Conservation (phyloP, 2,113 vertebrate species). For the Carassius carassius region DNA sequence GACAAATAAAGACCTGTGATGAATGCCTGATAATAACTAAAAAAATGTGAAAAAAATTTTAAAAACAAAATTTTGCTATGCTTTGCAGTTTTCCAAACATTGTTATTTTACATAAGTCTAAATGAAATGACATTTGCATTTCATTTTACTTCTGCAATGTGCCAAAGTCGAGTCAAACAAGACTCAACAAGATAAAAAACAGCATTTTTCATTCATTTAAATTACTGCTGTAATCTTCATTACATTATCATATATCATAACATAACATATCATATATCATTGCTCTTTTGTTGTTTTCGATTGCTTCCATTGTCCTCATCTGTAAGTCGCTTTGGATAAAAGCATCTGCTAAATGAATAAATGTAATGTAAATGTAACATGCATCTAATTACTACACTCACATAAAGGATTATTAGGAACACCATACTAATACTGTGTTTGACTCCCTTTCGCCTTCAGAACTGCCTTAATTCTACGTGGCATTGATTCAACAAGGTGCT, state of each 20-base stretch:
- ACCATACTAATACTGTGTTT: too few species aligned
- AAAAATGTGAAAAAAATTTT: neutral
- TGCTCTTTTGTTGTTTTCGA: too few species aligned
- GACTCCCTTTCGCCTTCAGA: too few species aligned
- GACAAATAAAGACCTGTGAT: slow-evolving; percentile 10
- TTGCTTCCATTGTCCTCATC: too few species aligned
- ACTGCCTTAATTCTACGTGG: too few species aligned
- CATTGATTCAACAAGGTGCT: too few species aligned
- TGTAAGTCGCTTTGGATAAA: too few species aligned
- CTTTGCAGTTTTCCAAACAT: neutral
- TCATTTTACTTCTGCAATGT: neutral
- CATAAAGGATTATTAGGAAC: too few species aligned
- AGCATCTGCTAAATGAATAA: too few species aligned
- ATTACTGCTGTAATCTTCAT: neutral
- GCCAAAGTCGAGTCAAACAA: neutral
- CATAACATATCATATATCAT: too few species aligned
- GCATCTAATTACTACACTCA: neutral
- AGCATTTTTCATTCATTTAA: too few species aligned
- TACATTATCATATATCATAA: neutral
- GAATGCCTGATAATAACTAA: neutral
- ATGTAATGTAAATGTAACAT: neutral
- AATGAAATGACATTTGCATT: neutral
- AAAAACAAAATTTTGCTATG: neutral
- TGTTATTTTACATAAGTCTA: neutral
- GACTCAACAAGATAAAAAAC: neutral